Evolutionary conservation across 2,888 invertebrate genomes (phyloP).

Genomic region (Philaethria dido): DNA sequence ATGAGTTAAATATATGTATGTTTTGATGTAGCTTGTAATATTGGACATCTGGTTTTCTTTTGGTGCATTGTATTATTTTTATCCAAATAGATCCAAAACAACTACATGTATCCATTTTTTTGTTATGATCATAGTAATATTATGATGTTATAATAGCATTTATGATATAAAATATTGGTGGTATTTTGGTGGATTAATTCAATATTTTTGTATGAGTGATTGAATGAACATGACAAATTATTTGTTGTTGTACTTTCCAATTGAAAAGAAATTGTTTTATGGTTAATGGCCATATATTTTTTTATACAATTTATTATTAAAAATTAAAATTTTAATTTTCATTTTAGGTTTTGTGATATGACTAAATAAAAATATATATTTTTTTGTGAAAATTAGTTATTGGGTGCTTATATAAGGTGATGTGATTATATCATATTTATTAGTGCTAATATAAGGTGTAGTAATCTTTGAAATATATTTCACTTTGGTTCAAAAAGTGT

Average conservation of each 20-base stretch:
- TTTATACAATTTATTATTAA: conserved; percentile 7
- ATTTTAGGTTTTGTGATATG: neutral
- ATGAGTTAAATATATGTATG: neutral
- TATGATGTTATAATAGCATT: neutral
- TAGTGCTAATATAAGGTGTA: neutral
- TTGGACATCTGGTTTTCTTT: conserved; percentile 2
- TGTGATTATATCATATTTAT: neutral
- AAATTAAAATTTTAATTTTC: neutral
- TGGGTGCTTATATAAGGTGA: conserved; percentile 12
- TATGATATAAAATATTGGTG: neutral
- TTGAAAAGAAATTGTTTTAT: neutral
- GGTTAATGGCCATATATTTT: neutral
- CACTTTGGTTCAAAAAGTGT: neutral
- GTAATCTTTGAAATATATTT: neutral
- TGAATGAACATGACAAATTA: conserved; percentile 4
- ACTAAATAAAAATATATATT: neutral
- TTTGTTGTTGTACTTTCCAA: neutral
- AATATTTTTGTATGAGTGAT: neutral
- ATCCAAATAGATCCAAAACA: neutral
- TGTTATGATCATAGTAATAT: neutral
- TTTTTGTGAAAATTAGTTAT: conserved; percentile 1
- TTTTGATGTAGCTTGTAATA: conserved; percentile 14
- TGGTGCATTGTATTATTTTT: conserved; percentile 5
- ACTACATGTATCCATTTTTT: neutral
- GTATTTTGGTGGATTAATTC: neutral